Conservation (phyloP, 2,888 invertebrate genomes). For the Ceriagrion tenellum region DNA sequence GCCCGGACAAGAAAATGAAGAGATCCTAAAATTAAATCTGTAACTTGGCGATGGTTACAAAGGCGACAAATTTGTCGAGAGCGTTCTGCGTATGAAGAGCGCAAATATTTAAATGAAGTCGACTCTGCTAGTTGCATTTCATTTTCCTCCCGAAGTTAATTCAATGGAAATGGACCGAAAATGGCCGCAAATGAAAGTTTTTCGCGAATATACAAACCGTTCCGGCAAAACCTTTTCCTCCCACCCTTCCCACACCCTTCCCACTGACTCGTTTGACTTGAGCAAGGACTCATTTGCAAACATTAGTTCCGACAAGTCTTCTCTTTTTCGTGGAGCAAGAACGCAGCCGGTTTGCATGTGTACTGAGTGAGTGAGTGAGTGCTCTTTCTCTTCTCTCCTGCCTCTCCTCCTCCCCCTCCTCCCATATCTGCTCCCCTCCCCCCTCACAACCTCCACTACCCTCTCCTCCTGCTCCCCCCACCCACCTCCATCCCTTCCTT, state of each 20-base stretch:
- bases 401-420: neutral
- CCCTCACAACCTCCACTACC: neutral
- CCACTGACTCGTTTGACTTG: neutral
- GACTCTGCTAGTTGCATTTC: neutral
- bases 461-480: neutral
- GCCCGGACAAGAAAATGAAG: too few species aligned
- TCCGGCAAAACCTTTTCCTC: neutral
- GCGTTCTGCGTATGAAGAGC: too few species aligned
- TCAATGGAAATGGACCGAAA: neutral
- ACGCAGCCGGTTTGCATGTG: conserved; percentile 22
- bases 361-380: neutral
- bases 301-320: conserved; percentile 56
- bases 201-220: neutral
- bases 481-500: too few species aligned
- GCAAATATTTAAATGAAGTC: neutral
- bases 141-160: neutral
- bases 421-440: neutral
- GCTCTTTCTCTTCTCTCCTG: neutral
- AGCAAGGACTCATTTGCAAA: conserved; percentile 51
- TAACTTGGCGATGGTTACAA: too few species aligned
- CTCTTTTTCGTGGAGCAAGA: conserved; percentile 16
- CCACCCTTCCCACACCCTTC: neutral
- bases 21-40: too few species aligned
- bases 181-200: neutral
- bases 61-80: too few species aligned